A percentile compares a stretch with the other conserved stretches of the same genome.
phyloP scores from a whole-genome alignment of 2,797 vertebrate genomes.

The Malacoraja senta region DNA sequence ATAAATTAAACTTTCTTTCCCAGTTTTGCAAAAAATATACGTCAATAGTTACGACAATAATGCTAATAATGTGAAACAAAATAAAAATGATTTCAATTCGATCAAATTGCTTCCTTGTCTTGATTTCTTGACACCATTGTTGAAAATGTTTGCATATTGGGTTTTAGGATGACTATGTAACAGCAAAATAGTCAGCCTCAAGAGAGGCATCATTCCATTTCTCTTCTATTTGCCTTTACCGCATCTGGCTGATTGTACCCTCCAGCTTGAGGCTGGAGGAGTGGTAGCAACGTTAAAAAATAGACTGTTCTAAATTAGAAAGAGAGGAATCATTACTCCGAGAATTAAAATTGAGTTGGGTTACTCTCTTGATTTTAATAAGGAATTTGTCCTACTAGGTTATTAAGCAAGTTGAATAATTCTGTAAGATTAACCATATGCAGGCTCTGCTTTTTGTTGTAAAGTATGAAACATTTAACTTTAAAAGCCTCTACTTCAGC shows the following conservation, averaged over 20 bases:
- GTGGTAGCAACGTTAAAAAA: neutral
- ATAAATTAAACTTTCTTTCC: neutral
- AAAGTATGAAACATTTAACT: neutral
- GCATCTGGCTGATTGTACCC: neutral
- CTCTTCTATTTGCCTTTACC: neutral
- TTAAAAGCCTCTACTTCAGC: neutral
- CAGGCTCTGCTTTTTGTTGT: neutral
- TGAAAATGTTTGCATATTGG: neutral
- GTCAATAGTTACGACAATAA: neutral
- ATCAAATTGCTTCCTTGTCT: too few species aligned
- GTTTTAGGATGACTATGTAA: too few species aligned
- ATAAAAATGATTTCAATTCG: neutral
- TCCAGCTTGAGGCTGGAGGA: neutral
- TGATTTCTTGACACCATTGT: neutral
- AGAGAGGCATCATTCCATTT: neutral
- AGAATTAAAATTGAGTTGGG: neutral
- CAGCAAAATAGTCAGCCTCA: neutral
- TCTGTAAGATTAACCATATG: neutral
- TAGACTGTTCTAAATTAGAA: neutral
- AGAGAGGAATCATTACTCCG: neutral
- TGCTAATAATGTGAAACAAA: neutral
- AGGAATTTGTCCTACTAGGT: neutral
- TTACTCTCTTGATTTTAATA: neutral
- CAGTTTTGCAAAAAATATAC: neutral
- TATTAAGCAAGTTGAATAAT: neutral